These are phyloP conservation scores for Drosophila dives DNA, from an alignment of 2,888 invertebrate genomes.

Conservation along the genomic window DNA sequence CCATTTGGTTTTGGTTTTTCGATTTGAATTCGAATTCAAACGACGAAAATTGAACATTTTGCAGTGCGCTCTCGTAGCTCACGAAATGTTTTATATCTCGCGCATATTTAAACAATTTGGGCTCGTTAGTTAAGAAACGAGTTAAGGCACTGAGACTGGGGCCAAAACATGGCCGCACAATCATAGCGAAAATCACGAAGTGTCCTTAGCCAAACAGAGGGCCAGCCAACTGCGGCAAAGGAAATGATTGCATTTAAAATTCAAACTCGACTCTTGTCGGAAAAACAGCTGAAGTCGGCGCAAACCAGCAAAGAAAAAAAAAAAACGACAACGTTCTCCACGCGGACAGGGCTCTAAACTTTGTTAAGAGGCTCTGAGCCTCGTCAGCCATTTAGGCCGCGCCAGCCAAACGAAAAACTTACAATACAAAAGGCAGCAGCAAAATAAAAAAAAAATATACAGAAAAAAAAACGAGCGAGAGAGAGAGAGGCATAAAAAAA, in stretches of 20 bases:
- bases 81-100: conserved; percentile 73
- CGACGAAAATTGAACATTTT: conserved; percentile 17
- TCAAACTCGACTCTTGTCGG: conserved; percentile 71
- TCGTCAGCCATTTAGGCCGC: conserved; percentile 76
- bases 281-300: conserved; percentile 79
- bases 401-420: conserved; percentile 55
- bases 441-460: conserved; percentile 14
- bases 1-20: conserved; percentile 34
- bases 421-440: conserved; percentile 53
- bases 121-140: conserved; percentile 70
- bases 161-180: conserved; percentile 59
- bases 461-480: background rate
- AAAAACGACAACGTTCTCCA: conserved; percentile 59
- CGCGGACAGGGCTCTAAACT: conserved; percentile 31
- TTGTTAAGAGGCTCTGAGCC: conserved; percentile 47
- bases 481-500: conserved; percentile 39
- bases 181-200: conserved; percentile 79
- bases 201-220: conserved; percentile 61
- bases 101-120: conserved; percentile 72
- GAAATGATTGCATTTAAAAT: conserved; percentile 84
- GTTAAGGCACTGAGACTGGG: conserved; percentile 29
- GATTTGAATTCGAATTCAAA: conserved; percentile 27
- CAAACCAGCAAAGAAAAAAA: conserved; percentile 17
- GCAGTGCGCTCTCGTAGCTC: conserved; percentile 54
- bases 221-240: conserved; percentile 70